phyloP scores from a whole-genome alignment of 2,113 vertebrate species.

The Eubucco bourcierii region DNA sequence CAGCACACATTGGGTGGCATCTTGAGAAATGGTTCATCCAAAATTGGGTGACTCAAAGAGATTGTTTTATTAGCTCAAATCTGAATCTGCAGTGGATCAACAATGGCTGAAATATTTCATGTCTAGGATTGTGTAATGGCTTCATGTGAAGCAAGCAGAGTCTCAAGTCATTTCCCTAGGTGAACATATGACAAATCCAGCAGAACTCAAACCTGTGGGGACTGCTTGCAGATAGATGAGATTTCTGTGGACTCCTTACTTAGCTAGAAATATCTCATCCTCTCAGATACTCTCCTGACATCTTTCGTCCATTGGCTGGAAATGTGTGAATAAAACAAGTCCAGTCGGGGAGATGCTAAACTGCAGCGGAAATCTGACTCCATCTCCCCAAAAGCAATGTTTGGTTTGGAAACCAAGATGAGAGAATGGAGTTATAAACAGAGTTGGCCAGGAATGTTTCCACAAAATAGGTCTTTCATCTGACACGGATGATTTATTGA shows the following conservation, averaged over 20 bases:
- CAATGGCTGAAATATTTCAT: not conserved
- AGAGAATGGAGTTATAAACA: conserved; percentile 54
- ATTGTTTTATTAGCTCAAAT: not conserved
- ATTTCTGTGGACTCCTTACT: not conserved
- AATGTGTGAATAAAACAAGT: not conserved
- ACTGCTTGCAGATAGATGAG: not conserved
- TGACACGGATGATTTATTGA: conserved; percentile 15
- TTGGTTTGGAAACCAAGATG: conserved; percentile 46
- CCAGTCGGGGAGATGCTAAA: not conserved
- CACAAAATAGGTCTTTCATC: conserved; percentile 52
- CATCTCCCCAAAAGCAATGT: conserved; percentile 27
- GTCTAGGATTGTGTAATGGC: not conserved
- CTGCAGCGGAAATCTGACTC: conserved; percentile 15
- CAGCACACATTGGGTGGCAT: not conserved
- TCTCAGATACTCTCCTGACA: not conserved
- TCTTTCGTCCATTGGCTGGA: not conserved
- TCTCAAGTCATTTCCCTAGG: not conserved
- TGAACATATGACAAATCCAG: conserved; percentile 11
- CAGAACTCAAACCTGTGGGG: conserved; percentile 3
- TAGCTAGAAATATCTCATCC: not conserved
- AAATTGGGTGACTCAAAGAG: not conserved
- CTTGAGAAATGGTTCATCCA: conserved; percentile 10
- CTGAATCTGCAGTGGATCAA: conserved; percentile 22
- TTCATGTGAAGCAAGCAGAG: not conserved
- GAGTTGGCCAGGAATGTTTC: conserved; percentile 36